phyloP scores from a whole-genome alignment of 2,797 vertebrate genomes.

The Platalea minor region DNA sequence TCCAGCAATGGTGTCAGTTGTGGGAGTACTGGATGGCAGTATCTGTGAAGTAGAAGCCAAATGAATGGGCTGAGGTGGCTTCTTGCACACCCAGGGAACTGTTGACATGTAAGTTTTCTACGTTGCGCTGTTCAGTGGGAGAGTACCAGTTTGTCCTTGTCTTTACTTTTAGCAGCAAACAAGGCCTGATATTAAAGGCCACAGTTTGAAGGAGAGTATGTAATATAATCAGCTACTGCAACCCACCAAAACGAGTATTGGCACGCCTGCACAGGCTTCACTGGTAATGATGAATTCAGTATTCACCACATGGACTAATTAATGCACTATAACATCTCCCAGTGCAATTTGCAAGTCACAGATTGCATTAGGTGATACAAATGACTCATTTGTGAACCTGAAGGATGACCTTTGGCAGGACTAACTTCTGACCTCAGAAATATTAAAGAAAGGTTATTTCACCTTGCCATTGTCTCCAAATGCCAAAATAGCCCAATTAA shows the following conservation, averaged over 20 bases:
- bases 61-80: not conserved
- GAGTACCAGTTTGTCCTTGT: constrained; percentile 14
- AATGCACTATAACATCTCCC: constrained; percentile 80
- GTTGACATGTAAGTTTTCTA: not conserved
- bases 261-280: constrained; percentile 73
- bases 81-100: not conserved
- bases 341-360: constrained; percentile 83
- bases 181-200: constrained; percentile 56
- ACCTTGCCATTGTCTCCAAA: constrained; percentile 86
- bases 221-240: constrained; percentile 71
- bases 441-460: constrained; percentile 86
- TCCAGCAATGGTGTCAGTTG: not conserved
- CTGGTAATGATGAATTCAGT: constrained; percentile 80
- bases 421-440: constrained; percentile 83
- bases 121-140: not conserved
- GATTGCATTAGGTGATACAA: constrained; percentile 85
- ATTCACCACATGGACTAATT: constrained; percentile 82
- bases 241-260: constrained; percentile 76
- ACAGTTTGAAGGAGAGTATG: constrained; percentile 57
- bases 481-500: constrained; percentile 89
- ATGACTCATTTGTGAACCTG: constrained; percentile 85
- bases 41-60: not conserved
- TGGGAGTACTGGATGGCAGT: not conserved
- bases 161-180: constrained; percentile 44
- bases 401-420: constrained; percentile 84